Evolutionary conservation across 2,113 vertebrate species (phyloP), one percentile per base, ranked within the genome.

Genomic region (Xiphophorus hellerii): DNA sequence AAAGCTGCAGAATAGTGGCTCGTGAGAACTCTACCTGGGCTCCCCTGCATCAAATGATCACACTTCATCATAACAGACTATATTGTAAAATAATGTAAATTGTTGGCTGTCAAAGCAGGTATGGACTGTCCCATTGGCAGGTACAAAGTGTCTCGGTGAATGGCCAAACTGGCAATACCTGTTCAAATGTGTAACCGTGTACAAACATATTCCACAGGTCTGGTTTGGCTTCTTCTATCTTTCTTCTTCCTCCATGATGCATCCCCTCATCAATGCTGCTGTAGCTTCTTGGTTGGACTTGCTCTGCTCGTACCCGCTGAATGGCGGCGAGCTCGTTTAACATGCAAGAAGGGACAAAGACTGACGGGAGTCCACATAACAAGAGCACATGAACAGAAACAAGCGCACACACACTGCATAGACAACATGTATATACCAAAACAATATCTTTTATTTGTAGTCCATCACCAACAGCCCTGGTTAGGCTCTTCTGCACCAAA

Each of bases 391-490:
- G 62, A 85, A 78, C 33, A 74, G 74, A 82, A 60, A 44, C 37
- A 31, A 33, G 29, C 27, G 13, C 60, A 25, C 69, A 71, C 70
- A 90, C 84, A 90, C 81, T 81, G 68, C 80, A 80, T 84, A 76
- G 89, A 93, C 85, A 83, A 91, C 89, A 90, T 90, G 81, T 87
- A 90, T 88, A 90, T 93, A 93, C 89, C 92, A 93, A 99, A 98
- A 99, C 97, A 98, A 99, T 99, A 99, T 98, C 97, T 98, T 98
- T 99, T 98, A 98, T 98, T 99, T 98, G 93, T 94, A 93, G 97
- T 98, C 96, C 96, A 96, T 97, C 97, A 98, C 96, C 97, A 58
- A 97, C 96, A 98, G 96, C 92, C 93, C 86, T 88, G 92, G 92
- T 74, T 58, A 91, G 91, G 90, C 91, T 88, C 87, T 81, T 91